Percentiles rank a stretch among this genome's conserved stretches.
Conservation (phyloP, 2,113 vertebrate species). For the Arizona elegans region DNA sequence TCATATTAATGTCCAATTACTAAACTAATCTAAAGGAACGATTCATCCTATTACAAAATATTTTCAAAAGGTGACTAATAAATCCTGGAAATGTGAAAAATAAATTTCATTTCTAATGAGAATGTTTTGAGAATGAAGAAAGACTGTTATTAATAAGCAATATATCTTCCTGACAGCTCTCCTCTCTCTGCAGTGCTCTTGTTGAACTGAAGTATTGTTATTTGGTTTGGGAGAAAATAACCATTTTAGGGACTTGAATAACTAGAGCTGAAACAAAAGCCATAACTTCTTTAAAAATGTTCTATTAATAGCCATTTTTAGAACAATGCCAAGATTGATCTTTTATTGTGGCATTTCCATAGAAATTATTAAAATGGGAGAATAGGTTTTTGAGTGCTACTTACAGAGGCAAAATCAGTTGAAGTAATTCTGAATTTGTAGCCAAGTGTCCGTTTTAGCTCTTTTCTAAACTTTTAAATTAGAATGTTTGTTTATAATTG, state of each 20-base stretch:
- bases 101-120: not conserved
- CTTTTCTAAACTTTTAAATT: not conserved
- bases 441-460: not conserved
- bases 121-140: not conserved
- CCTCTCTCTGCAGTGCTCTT: not conserved
- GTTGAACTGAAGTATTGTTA: not conserved
- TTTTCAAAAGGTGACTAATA: not conserved
- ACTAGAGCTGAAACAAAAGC: not conserved
- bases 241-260: not conserved
- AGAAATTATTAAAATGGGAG: not conserved
- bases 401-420: not conserved
- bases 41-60: not conserved
- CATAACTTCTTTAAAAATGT: not conserved
- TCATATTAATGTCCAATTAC: not conserved
- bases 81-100: not conserved
- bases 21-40: not conserved
- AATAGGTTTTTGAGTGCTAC: not conserved
- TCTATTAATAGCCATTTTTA: not conserved
- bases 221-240: not conserved
- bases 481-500: not conserved
- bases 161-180: not conserved
- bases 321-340: not conserved
- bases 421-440: not conserved
- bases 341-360: not conserved
- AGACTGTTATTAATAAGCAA: not conserved